Evolutionary conservation across 2,888 invertebrate species (phyloP), one percentile per base, ranked within the genome.

Genomic region (Noctua comes): DNA sequence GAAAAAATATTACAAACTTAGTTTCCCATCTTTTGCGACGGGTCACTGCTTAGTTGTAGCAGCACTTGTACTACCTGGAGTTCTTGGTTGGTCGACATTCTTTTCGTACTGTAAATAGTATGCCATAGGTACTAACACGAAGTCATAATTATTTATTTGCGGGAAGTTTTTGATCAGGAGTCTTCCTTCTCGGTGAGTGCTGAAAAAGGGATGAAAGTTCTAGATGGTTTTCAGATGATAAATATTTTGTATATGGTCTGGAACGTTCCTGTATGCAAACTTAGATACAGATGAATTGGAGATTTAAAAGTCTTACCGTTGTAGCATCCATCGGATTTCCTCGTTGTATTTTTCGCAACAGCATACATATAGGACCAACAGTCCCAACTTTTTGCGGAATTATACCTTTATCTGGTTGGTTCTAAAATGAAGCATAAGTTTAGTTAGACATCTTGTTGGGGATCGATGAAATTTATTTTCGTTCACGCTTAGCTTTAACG

Each of bases 51-150:
- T 36, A 92, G 86, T 68, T 91, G 90, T 72, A 92, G 80, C 43
- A 92, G 86, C 5, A 90, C 90, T 73, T 91, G 91, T 8, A 91
- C 91, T 64, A 91, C 91, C 76, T 91, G 91, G 87, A 87, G 36
- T 92, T 91, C 16, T 79, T 86, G 51, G 88, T 90, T 76, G 81
- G n/a, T n/a, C 86, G 43, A 73, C 66, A 68, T 73, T 85, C 8
- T 57, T 57, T 43, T 46, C 11, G 59, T 13, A 72, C 81, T 81
- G 81, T 40, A 57, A 73, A 24, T 31, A 36, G 5, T 54, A n/a
- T 11, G 43, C n/a, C 4, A 31, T 43, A 21, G 10, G 40, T 40
- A 54, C 57, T 11, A n/a, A 57, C n/a, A 57, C 2, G 13, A 43
- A 43, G 43, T 43, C 43, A 0, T 7, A 43, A 11, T 10, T 1